Evolutionary conservation across 2,888 invertebrate species (phyloP).

Genomic region (Melipona beecheii): DNA sequence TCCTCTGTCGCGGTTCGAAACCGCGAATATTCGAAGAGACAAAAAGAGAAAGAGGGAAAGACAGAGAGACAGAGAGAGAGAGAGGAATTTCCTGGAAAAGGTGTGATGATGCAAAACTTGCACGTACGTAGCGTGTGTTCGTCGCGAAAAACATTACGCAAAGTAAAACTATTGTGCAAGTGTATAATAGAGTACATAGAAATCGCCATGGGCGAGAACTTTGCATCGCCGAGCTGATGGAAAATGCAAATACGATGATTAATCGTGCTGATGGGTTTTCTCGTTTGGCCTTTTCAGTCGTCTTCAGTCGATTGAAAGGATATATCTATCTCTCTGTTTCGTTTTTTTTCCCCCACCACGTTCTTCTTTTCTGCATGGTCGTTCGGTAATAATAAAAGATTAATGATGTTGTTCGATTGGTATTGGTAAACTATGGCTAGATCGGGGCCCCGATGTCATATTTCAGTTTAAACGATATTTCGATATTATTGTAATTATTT

Average conservation of each 20-base stretch:
- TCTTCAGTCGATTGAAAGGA: neutral
- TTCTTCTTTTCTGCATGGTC: neutral
- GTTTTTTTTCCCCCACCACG: no score
- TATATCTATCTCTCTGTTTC: neutral
- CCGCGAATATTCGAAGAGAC: conserved; percentile 1
- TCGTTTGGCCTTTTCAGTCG: neutral
- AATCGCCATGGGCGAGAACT: neutral
- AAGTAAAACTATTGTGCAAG: neutral
- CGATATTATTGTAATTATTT: no score
- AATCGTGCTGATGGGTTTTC: neutral
- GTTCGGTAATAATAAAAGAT: neutral
- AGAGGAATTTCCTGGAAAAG: conserved; percentile 19
- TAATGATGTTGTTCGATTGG: neutral
- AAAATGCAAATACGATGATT: neutral
- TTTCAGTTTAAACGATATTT: no score
- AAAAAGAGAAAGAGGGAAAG: no score
- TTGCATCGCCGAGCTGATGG: neutral
- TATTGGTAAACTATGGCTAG: neutral
- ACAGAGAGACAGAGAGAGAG: neutral
- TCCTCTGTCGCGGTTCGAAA: neutral
- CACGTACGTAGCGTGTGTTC: neutral
- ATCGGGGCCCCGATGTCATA: neutral
- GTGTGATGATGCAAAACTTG: conserved; percentile 14
- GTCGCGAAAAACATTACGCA: conserved; percentile 9
- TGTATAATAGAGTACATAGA: neutral